Evolutionary conservation across 2,113 vertebrate genomes (phyloP), one percentile per base, ranked within the genome.

Genomic region (Nycticebus coucang): DNA sequence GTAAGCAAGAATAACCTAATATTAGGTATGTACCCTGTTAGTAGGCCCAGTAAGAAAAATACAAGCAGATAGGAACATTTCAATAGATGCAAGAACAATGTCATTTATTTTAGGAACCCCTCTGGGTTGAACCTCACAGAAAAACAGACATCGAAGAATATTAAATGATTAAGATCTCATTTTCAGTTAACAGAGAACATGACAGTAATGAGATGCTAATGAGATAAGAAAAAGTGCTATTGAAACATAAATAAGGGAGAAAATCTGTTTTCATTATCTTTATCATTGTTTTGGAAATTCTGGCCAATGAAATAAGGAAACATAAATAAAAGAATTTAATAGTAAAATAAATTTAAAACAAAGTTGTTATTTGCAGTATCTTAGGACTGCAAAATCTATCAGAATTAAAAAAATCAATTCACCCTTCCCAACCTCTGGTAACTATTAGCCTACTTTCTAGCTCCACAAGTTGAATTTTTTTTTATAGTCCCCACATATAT

Each of bases 331-430:
- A 24, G 24, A 69, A 59, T 59, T n/a, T 69, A n/a, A 35, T 72
- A 1, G 5, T 77, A 95, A 95, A 93, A 81, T 77, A 90, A 96
- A 59, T 75, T n/a, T 0, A 74, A 90, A 72, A 72, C 17, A 77
- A 35, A 57, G 17, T 66, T 78, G 26, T 74, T 45, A 91, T 50
- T 83, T 78, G 59, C 1, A 55, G 9, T 53, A 35, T 33, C 28
- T 11, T 71, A 62, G 45, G 33, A 9, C 45, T 50, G 45, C 45
- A 4, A 82, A 96, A 72, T 35, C 26, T 66, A 55, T 21, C 15
- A 66, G 19, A 78, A 93, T 81, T 80, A 9, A 26, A 89, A 92
- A 59, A 77, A 45, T 77, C 2, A 69, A 18, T 69, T 62, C 26
- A 62, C 24, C 60, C 60, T 62, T 62, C 22, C 60, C 21, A 62